These are phyloP conservation scores for Myripristis murdjan DNA, from an alignment of 2,797 vertebrate genomes.

Conservation along the genomic window DNA sequence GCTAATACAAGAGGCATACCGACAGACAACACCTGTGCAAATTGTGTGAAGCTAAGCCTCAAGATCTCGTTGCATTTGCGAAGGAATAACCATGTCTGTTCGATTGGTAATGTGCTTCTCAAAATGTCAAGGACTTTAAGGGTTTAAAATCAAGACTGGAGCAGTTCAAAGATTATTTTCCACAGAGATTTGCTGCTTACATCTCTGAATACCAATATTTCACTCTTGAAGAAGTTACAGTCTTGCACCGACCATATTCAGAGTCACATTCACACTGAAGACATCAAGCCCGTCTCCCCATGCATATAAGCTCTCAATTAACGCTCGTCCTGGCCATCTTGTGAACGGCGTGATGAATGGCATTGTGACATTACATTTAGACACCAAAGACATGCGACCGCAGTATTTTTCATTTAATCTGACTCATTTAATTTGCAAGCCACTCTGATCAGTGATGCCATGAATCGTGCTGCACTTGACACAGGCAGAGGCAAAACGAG, in stretches of 20 bases:
- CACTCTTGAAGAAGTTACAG: conserved; percentile 36
- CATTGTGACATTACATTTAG: conserved; percentile 53
- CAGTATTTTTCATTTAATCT: conserved; percentile 61
- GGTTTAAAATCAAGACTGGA: conserved; percentile 11
- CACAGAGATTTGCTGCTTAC: conserved; percentile 34
- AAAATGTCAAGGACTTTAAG: conserved; percentile 62
- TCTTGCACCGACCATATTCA: conserved; percentile 44
- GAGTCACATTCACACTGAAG: conserved; percentile 27
- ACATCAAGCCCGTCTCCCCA: conserved; percentile 9
- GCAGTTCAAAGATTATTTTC: conserved; percentile 23
- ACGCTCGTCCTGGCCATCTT: conserved; percentile 40
- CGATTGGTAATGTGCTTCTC: conserved; percentile 21
- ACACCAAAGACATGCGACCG: conserved; percentile 45
- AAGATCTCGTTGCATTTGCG: conserved; percentile 19
- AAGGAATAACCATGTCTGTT: conserved; percentile 20
- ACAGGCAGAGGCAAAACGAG: conserved; percentile 42
- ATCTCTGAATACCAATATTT: conserved; percentile 36
- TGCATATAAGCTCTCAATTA: conserved; percentile 52
- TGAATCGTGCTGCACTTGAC: conserved; percentile 59
- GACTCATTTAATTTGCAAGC: conserved; percentile 66
- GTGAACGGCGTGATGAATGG: conserved; percentile 43
- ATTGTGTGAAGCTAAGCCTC: conserved; percentile 13
- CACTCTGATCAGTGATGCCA: conserved; percentile 22
- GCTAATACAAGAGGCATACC: background rate
- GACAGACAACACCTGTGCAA: conserved; percentile 2